Conservation (phyloP, 2,797 vertebrate genomes). For the Onychomys torridus region DNA sequence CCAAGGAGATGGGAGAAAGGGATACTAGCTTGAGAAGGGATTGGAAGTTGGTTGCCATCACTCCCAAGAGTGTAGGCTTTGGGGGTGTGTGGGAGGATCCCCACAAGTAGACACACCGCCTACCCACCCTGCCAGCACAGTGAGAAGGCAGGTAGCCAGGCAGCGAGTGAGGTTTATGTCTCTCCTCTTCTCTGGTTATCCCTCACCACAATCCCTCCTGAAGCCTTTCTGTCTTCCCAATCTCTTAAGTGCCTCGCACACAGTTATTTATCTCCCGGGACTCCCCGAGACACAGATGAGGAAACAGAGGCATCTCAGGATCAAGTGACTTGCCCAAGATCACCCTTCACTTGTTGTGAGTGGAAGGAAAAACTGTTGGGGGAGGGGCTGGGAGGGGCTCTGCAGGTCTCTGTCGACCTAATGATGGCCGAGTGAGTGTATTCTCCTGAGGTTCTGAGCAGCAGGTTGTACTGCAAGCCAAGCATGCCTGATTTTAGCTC, state of each 20-base stretch:
- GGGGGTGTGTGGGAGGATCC: not conserved
- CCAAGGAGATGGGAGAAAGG: accelerated
- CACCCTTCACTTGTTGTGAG: too few relatives aligned
- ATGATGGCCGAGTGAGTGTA: not conserved
- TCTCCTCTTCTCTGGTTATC: not conserved
- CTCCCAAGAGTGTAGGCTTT: not conserved
- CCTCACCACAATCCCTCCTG: too few relatives aligned
- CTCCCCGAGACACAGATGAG: not conserved
- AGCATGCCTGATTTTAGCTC: not conserved
- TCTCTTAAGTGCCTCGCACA: not conserved
- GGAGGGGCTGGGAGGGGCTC: too few relatives aligned
- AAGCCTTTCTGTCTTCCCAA: not conserved
- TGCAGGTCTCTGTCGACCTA: not conserved
- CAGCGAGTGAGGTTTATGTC: not conserved
- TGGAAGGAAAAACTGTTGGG: not conserved
- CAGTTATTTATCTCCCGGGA: not conserved
- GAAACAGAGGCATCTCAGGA: not conserved
- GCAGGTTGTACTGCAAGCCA: not conserved
- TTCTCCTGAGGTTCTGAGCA: not conserved
- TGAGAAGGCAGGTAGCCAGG: not conserved
- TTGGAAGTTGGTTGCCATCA: too few relatives aligned
- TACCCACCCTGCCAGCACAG: not conserved
- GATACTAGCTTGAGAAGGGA: too few relatives aligned
- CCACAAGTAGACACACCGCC: accelerated
- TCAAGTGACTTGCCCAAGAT: not conserved